A percentile compares a stretch with the other conserved stretches of the same genome.
Evolutionary conservation across 2,888 invertebrate species (phyloP).

Genomic region (Drosophila lacicola): DNA sequence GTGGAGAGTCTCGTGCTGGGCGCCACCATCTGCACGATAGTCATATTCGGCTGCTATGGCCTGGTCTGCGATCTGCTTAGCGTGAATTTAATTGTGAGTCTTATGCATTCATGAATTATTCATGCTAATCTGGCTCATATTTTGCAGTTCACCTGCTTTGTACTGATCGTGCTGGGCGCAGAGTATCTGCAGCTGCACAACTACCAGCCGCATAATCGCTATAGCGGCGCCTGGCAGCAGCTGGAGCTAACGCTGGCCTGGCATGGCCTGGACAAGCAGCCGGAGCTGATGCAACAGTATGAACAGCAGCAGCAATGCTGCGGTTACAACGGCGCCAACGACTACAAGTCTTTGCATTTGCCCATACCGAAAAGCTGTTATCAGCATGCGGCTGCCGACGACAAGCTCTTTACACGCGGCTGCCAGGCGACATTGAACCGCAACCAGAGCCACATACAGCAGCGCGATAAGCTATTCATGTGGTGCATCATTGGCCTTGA

Average conservation of each 20-base stretch:
- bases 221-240: conserved; percentile 61
- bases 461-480: conserved; percentile 75
- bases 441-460: conserved; percentile 58
- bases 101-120: too few relatives aligned
- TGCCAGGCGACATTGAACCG: conserved; percentile 70
- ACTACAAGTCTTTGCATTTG: conserved; percentile 68
- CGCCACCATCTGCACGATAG: conserved; percentile 74
- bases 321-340: conserved; percentile 65
- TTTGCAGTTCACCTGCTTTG: conserved; percentile 72
- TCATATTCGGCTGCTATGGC: conserved; percentile 81
- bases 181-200: conserved; percentile 79
- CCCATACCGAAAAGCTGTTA: conserved; percentile 74
- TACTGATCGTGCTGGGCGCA: conserved; percentile 70
- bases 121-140: background rate
- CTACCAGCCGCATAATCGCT: conserved; percentile 64
- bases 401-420: conserved; percentile 53
- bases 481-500: conserved; percentile 77
- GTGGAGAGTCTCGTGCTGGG: conserved; percentile 78
- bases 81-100: conserved; percentile 75
- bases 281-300: conserved; percentile 64
- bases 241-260: conserved; percentile 71
- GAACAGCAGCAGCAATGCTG: conserved; percentile 74
- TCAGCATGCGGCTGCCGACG: conserved; percentile 33
- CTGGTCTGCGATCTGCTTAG: conserved; percentile 73
- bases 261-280: conserved; percentile 60